A percentile compares a stretch with the other conserved stretches of the same genome.
These are phyloP conservation scores for Bucco capensis DNA, from an alignment of 2,113 vertebrate genomes.

Conservation along the genomic window DNA sequence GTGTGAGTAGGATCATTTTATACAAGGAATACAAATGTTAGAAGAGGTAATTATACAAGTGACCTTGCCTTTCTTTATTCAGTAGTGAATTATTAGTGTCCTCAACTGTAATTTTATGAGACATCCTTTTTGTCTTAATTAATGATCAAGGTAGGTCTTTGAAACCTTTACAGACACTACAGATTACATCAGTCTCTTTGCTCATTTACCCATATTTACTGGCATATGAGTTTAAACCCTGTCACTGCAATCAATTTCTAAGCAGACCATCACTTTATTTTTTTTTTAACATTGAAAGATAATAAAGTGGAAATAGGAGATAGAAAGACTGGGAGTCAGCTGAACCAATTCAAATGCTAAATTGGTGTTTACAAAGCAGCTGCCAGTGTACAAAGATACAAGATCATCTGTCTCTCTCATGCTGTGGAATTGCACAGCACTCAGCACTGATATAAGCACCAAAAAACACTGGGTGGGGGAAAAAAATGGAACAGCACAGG, in stretches of 20 bases:
- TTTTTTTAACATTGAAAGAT: not conserved
- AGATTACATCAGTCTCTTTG: not conserved
- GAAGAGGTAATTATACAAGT: conserved; percentile 10
- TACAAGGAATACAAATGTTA: conserved; percentile 4
- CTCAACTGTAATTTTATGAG: conserved; percentile 8
- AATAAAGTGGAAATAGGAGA: not conserved
- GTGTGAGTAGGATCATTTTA: not conserved
- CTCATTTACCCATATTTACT: not conserved
- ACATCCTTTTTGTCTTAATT: conserved; percentile 32
- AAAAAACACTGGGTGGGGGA: not conserved
- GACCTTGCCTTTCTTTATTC: conserved; percentile 19
- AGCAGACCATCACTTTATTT: not conserved
- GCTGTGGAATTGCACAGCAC: not conserved
- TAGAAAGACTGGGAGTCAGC: not conserved
- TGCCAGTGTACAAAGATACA: not conserved
- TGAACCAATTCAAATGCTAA: conserved; percentile 36
- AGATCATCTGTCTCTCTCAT: not conserved
- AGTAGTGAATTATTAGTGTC: not conserved
- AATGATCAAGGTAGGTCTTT: not conserved
- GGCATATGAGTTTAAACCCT: not conserved
- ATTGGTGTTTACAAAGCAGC: conserved; percentile 33
- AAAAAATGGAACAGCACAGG: not conserved
- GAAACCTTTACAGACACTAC: not conserved
- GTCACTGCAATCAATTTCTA: not conserved
- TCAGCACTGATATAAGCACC: not conserved